Conservation (phyloP, 2,797 vertebrate species). For the Macropus fuliginosus region DNA sequence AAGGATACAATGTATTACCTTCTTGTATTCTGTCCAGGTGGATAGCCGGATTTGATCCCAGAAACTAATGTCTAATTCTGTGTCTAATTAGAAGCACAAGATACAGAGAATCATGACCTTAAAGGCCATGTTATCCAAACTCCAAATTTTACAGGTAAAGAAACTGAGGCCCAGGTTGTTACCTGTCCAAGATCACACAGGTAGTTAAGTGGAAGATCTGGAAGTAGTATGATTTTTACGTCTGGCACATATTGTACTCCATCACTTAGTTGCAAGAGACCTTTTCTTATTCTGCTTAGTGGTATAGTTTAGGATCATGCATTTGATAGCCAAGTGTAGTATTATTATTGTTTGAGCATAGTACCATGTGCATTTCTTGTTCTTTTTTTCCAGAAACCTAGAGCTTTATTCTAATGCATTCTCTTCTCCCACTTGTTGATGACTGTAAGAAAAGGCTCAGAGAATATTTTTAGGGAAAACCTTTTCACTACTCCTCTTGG, state of each 20-base stretch:
- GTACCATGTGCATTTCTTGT: slow-evolving; percentile 25
- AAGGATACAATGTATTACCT: slow-evolving; percentile 74
- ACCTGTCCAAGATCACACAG: neutral
- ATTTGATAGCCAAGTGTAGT: slow-evolving; percentile 15
- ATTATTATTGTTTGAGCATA: slow-evolving; percentile 47
- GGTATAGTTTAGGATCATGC: neutral
- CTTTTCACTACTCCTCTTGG: neutral
- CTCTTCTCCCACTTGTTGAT: slow-evolving; percentile 8
- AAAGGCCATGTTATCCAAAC: neutral
- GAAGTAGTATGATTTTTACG: neutral
- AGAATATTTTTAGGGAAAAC: neutral
- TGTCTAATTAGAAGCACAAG: neutral
- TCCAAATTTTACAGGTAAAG: neutral
- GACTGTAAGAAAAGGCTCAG: neutral
- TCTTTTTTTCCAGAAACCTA: slow-evolving; percentile 32
- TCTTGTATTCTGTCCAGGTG: slow-evolving; percentile 30
- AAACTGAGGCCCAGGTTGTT: neutral
- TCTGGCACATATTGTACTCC: neutral
- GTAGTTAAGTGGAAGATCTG: neutral
- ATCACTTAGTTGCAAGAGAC: slow-evolving; percentile 29
- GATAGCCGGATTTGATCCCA: slow-evolving; percentile 49
- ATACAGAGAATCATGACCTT: neutral
- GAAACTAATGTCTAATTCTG: neutral
- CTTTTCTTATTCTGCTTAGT: slow-evolving; percentile 35
- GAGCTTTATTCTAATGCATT: slow-evolving; percentile 25